These are phyloP conservation scores for Callopanchax toddi DNA, from an alignment of 2,113 vertebrate species.

Conservation along the genomic window DNA sequence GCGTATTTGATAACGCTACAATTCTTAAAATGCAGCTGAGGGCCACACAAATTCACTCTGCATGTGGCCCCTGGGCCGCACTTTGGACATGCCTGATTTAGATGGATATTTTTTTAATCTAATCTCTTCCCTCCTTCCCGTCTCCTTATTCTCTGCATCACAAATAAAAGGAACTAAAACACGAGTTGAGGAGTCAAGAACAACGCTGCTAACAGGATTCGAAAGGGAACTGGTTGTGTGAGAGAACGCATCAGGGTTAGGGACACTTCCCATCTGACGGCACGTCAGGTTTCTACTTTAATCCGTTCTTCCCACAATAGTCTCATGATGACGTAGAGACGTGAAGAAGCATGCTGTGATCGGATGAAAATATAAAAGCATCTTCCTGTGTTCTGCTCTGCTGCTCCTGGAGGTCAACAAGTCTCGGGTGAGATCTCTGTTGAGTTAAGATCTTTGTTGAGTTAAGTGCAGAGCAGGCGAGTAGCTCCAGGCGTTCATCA, in stretches of 20 bases:
- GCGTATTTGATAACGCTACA: no score
- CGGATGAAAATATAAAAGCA: background rate
- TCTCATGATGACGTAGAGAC: background rate
- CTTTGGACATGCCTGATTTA: no score
- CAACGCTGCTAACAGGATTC: no score
- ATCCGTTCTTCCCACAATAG: background rate
- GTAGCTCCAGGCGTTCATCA: slow-evolving; percentile 28
- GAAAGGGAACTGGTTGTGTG: background rate
- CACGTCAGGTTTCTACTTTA: background rate
- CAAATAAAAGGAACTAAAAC: background rate
- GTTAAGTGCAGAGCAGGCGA: slow-evolving; percentile 24
- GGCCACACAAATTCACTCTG: no score
- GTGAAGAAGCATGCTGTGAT: background rate
- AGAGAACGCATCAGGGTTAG: background rate
- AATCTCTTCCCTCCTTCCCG: no score
- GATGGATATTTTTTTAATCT: no score
- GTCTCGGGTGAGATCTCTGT: background rate
- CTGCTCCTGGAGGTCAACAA: slow-evolving; percentile 33
- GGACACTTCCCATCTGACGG: background rate
- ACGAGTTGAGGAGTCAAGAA: background rate
- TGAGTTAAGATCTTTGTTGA: slow-evolving; percentile 18
- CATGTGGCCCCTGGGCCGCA: no score
- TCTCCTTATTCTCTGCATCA: no score
- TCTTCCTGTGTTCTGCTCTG: background rate
- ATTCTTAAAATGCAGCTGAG: no score